These are phyloP conservation scores for Mimachlamys varia DNA, from an alignment of 2,888 invertebrate genomes.

Conservation along the genomic window DNA sequence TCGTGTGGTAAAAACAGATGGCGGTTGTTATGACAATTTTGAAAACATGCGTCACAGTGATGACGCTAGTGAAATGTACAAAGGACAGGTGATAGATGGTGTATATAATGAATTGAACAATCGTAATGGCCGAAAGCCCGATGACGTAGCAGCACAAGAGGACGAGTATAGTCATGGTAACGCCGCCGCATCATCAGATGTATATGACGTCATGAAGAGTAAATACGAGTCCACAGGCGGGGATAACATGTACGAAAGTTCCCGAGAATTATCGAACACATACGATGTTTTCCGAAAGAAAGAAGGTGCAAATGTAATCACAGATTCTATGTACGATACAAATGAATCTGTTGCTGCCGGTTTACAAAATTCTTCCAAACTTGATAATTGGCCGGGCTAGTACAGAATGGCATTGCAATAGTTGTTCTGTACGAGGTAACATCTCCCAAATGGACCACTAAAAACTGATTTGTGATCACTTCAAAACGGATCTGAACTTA, in stretches of 20 bases:
- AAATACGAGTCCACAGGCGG: not conserved
- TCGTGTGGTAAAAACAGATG: not conserved
- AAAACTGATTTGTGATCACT: no score
- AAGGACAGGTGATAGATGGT: not conserved
- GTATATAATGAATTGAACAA: not conserved
- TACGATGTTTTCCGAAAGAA: conserved; percentile 19
- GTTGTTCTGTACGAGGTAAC: no score
- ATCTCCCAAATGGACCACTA: no score
- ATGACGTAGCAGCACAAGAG: not conserved
- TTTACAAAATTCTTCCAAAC: not conserved
- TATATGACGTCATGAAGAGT: not conserved
- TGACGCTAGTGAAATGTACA: not conserved
- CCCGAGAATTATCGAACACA: not conserved
- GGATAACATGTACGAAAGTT: not conserved
- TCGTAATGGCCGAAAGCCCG: not conserved
- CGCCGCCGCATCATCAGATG: not conserved
- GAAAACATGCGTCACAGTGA: not conserved
- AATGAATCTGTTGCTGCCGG: not conserved
- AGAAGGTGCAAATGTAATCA: not conserved
- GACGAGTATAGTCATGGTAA: not conserved
- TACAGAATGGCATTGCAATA: not conserved
- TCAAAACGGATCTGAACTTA: no score
- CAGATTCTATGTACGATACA: not conserved
- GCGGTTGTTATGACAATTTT: not conserved
- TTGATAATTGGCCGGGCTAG: not conserved